Evolutionary conservation across 2,888 invertebrate species (phyloP), one percentile per base, ranked within the genome.

Genomic region (Apamea anceps): DNA sequence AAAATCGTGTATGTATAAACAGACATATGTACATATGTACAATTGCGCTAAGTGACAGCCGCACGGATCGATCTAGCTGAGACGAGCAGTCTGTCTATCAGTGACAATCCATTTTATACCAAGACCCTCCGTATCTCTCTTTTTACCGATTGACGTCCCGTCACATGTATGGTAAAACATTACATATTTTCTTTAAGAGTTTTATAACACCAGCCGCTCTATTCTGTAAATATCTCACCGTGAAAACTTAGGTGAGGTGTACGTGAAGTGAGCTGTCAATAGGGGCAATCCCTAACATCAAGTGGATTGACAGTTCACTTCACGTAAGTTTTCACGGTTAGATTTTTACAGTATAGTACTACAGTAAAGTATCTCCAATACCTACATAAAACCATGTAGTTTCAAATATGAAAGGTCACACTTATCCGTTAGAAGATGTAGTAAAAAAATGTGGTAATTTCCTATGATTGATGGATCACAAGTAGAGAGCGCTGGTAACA

Each of bases 391-490:
- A 32, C 5, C n/a, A 18, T 2, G 15, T 42, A 51, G 15, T 45
- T 45, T 48, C 79, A 72, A 65, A 65, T 37, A 42, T 65, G 25
- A 54, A 75, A 75, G 60, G 68, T 65, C 62, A 32, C 62, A 51
- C 28, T 28, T 54, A 75, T 57, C 45, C 45, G 13, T 12, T 73
- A 42, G 54, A 60, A 54, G 51, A 45, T 0, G 65, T 70, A 18
- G 48, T n/a, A 15, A 75, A 85, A 75, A 76, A 79, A 68, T 73
- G 65, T 79, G 75, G 32, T 77, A 63, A 80, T 75, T 60, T 77
- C 63, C 62, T 28, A 77, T 77, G 84, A 85, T 77, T 85, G 87
- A 85, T 86, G 80, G 48, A 71, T 71, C 45, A 5, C 15, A 25
- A 78, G 65, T 60, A 65, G 42, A 75, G 62, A 68, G 67, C 63